Base-by-base conservation (phyloP, 2,888 invertebrate genomes). In the Clepsis dumicolana region DNA sequence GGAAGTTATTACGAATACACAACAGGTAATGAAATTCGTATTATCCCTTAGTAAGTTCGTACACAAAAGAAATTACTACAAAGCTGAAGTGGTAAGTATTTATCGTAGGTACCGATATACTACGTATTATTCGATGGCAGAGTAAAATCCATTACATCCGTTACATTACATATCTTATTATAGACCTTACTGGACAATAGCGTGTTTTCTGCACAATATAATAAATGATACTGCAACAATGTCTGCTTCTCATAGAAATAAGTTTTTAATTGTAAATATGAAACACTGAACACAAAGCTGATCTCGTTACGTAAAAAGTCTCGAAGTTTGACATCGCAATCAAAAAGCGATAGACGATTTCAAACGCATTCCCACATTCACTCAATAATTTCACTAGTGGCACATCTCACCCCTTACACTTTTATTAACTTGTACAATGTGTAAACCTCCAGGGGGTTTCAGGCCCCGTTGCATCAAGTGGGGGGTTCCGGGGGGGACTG, bases 391-490 rank as follows among this genome's bases (percentile, higher is more conserved):
- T 56, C 38, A 59, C 41, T 16, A 41, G 57, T 8, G 12, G 48
- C 5, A 18, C 12, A 21, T 10, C 12, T 25, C 54, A 29, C 7
- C 16, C n/a, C 41, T 4, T 14, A 8, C 25, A 38, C 59, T 8
- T 12, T 8, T 12, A 25, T 59, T 59, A 38, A 59, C 54, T 25
- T 21, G 24, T 16, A 25, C 5, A 35, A 14, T n/a, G n/a, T n/a
- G n/a, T n/a, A n/a, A n/a, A n/a, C n/a, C n/a, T n/a, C n/a, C 10
- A 12, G 24, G 3, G 16, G 29, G 16, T 18, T 35, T 67, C 29
- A 67, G 62, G 67, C 48, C 21, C 67, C 80, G 57, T 75, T 80
- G 72, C 77, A 89, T 90, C 90, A 90, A 75, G 88, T 88, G 25
- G 88, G 87, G 24, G 88, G 87, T 16, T 88, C 89, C 0, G 86